These are phyloP conservation scores for Tonatia bakeri DNA, from an alignment of 2,113 vertebrate species.

Conservation along the genomic window DNA sequence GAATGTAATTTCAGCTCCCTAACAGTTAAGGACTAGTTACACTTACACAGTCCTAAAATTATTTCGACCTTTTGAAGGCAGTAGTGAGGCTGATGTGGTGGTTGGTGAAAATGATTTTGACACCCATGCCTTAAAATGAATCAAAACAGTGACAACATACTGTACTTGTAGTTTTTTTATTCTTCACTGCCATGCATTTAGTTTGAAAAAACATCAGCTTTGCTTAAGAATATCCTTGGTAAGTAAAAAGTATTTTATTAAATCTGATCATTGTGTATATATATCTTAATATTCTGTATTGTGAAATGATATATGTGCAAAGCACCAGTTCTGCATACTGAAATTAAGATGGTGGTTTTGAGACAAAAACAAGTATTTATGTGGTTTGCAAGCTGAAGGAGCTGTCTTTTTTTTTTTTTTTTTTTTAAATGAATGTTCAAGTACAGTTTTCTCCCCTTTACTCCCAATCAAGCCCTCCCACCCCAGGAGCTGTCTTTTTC, in stretches of 20 bases:
- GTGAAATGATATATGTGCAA: neutral
- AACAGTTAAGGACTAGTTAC: no score
- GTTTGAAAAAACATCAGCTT: neutral
- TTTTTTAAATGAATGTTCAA: no score
- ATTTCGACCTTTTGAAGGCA: no score
- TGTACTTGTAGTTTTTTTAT: neutral
- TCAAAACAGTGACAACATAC: neutral
- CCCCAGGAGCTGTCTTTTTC: neutral
- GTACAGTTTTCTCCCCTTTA: no score
- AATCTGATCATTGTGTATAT: neutral
- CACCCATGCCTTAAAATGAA: no score
- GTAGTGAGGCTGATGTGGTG: no score
- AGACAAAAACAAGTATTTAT: neutral
- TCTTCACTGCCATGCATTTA: neutral
- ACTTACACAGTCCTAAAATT: no score
- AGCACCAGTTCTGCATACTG: neutral
- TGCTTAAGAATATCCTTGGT: neutral
- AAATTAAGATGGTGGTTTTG: neutral
- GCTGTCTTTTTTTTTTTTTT: neutral
- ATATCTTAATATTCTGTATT: neutral
- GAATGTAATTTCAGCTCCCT: no score
- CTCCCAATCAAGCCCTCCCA: no score
- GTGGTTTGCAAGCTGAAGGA: neutral
- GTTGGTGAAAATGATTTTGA: no score
- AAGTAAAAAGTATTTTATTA: neutral